Percentiles rank a stretch among this genome's conserved stretches.
These are phyloP conservation scores for Orius insidiosus DNA, from an alignment of 1,140 invertebrate species.

Conservation along the genomic window DNA sequence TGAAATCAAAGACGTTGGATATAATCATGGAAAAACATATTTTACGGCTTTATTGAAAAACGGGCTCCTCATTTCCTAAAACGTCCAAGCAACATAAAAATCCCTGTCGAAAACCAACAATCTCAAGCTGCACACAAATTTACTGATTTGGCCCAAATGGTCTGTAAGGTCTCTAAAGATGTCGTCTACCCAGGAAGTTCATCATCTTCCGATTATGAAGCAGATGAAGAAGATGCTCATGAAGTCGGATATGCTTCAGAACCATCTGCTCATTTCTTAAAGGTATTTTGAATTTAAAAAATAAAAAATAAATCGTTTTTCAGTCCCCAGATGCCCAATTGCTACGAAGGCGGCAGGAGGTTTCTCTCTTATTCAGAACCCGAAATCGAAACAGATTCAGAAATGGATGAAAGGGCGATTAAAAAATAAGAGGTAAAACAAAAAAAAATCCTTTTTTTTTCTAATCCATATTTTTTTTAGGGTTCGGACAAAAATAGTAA, in stretches of 20 bases:
- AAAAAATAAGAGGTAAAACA: not conserved
- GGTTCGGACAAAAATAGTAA: too few species aligned
- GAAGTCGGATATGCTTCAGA: conserved; percentile 73
- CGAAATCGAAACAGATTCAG: conserved; percentile 37
- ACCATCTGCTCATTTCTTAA: conserved; percentile 41
- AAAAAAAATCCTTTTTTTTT: too few species aligned
- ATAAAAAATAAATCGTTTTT: not conserved
- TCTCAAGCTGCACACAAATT: conserved; percentile 54
- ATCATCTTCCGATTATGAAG: conserved; percentile 34
- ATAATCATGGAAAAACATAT: conserved; percentile 59
- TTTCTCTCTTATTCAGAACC: conserved; percentile 52
- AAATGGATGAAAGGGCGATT: conserved; percentile 7
- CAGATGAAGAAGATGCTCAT: conserved; percentile 49
- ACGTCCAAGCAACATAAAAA: not conserved
- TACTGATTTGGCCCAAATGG: conserved; percentile 90
- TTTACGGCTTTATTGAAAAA: conserved; percentile 65
- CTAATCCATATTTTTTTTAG: too few species aligned
- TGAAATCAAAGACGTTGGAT: conserved; percentile 72
- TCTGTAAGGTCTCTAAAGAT: conserved; percentile 64
- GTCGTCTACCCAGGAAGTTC: conserved; percentile 6
- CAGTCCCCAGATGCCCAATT: not conserved
- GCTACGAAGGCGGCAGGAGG: conserved; percentile 17
- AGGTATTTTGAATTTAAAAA: conserved; percentile 23
- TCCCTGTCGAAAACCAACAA: conserved; percentile 4
- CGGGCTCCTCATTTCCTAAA: conserved; percentile 21